Evolutionary conservation across 2,113 vertebrate species (phyloP).

Genomic region (Callipepla californica): DNA sequence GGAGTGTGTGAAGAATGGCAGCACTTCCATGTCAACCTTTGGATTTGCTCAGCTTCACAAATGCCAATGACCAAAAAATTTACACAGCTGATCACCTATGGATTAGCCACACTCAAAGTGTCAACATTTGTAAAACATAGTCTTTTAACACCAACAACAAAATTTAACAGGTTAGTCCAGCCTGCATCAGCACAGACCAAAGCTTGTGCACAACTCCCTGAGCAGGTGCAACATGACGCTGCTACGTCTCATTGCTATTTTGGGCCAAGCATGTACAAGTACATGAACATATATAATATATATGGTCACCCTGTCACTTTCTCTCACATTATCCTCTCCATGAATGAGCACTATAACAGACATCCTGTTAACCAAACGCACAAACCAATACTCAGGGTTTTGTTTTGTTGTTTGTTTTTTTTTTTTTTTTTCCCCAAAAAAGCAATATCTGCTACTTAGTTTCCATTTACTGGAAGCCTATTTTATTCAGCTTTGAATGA

Average conservation of each 20-base stretch:
- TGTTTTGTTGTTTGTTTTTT: background rate
- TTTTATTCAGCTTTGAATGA: background rate
- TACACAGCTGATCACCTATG: background rate
- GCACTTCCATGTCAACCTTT: background rate
- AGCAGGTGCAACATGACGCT: background rate
- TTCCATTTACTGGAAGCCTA: background rate
- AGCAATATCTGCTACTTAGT: background rate
- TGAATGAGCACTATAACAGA: background rate
- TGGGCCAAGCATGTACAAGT: background rate
- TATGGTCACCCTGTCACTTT: background rate
- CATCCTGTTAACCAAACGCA: background rate
- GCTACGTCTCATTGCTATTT: background rate
- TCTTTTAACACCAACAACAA: background rate
- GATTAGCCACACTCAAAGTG: background rate
- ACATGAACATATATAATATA: background rate
- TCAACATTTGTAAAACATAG: background rate
- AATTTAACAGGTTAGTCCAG: background rate
- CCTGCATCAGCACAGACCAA: background rate
- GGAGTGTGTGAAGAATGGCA: background rate
- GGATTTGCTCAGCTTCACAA: background rate
- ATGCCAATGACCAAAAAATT: background rate
- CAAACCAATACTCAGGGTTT: background rate
- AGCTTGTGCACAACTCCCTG: background rate
- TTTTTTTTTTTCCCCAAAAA: background rate
- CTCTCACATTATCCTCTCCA: background rate